Evolutionary conservation across 2,797 vertebrate genomes (phyloP), one percentile per base, ranked within the genome.

Genomic region (Balearica regulorum): DNA sequence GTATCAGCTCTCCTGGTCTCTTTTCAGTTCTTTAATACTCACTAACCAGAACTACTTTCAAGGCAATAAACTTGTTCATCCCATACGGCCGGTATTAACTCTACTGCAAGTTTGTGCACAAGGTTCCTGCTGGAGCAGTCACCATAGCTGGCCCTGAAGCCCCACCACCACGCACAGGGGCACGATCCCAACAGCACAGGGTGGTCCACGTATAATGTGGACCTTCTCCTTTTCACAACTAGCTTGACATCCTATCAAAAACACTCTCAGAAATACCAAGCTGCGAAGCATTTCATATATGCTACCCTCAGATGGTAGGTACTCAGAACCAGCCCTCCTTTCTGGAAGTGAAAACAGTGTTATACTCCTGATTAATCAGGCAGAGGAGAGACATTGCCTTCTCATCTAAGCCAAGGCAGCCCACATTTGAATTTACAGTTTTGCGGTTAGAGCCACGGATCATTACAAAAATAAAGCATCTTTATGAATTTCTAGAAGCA

Each of bases 81-180:
- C 65, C 6, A 1, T 69, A n/a, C 3, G 1, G 58, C 11, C 0
- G 1, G 29, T 25, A 53, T 43, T 62, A 64, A 64, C n/a, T 37
- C 26, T 48, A 21, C 18, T 46, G 55, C 11, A 55, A 77, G 69
- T 62, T 7, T 37, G 15, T 12, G 20, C 46, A 49, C 24, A 49
- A 58, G 29, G n/a, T 26, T 65, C 31, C 41, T n/a, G 24, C 24
- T 54, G 28, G 9, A 89, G 11, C 12, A 37, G 33, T 64, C 44
- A 39, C 44, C 15, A 28, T 2, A 83, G 39, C 4, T 54, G 41
- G 33, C 4, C 16, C 15, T 48, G 43, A 61, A 93, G 54, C 11
- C 57, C 31, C 26, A 76, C 43, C 64, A 71, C 20, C n/a, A 73
- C 0, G 2, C 46, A 25, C 35, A 54, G 31, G 16, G 12, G 2